These are phyloP conservation scores for Odontamblyopus rebecca DNA, from an alignment of 2,797 vertebrate genomes.

Conservation along the genomic window DNA sequence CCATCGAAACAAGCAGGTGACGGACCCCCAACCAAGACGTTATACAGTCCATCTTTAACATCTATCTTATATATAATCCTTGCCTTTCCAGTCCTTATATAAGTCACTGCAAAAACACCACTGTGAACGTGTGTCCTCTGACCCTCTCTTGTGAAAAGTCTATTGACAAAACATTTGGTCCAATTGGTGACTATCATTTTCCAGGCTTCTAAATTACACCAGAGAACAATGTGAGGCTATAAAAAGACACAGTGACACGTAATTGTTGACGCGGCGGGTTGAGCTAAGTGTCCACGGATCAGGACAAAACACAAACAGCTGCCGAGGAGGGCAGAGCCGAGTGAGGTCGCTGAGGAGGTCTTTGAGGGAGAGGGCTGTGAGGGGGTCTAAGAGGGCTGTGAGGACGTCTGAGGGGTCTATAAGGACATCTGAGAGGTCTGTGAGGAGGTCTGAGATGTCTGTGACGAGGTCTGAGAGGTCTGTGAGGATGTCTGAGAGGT, in stretches of 20 bases:
- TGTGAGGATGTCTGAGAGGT: no score
- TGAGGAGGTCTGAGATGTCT: no score
- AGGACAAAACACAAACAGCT: slow-evolving; percentile 61
- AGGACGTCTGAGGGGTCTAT: no score
- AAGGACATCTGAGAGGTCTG: no score
- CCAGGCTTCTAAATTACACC: not conserved
- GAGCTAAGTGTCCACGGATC: slow-evolving; percentile 49
- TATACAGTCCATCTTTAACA: no score
- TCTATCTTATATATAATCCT: no score
- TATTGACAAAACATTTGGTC: not conserved
- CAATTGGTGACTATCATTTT: not conserved
- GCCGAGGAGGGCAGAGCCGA: slow-evolving; percentile 40
- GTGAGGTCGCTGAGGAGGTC: no score
- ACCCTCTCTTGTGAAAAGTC: not conserved
- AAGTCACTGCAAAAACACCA: not conserved
- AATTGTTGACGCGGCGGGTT: slow-evolving; percentile 44
- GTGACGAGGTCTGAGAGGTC: no score
- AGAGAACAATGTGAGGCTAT: slow-evolving; percentile 5
- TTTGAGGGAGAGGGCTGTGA: no score
- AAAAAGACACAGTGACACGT: slow-evolving; percentile 37
- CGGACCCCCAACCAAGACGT: no score
- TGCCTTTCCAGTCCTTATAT: not conserved
- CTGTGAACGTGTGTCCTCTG: not conserved
- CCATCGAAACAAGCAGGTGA: no score
- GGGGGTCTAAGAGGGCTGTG: no score